phyloP scores from a whole-genome alignment of 2,888 invertebrate genomes.

The Acrocyrtus sp. region DNA sequence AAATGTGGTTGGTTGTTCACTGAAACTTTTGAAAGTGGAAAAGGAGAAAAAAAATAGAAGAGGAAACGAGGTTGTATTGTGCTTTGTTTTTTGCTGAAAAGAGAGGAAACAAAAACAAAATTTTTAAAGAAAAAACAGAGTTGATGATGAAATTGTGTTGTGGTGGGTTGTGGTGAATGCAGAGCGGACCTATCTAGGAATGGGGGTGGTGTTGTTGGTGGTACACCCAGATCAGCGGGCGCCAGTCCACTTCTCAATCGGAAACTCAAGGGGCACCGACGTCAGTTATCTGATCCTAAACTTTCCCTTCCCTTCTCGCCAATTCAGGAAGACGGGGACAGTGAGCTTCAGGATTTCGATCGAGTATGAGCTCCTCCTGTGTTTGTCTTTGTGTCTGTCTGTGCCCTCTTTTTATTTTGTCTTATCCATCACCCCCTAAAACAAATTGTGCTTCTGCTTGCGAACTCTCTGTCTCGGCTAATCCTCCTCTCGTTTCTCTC shows the following conservation, averaged over 20 bases:
- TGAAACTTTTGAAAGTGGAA: too few species aligned
- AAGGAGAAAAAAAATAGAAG: too few species aligned
- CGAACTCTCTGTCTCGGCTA: background rate
- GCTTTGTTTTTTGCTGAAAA: too few species aligned
- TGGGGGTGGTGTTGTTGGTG: too few species aligned
- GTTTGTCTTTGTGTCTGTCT: conserved; percentile 64
- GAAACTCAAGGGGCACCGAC: conserved; percentile 68
- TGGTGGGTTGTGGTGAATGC: conserved; percentile 63
- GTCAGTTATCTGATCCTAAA: conserved; percentile 71
- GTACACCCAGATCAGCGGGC: conserved; percentile 63
- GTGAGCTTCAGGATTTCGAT: conserved; percentile 63
- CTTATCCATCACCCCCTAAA: conserved; percentile 61
- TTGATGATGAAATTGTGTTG: conserved; percentile 59
- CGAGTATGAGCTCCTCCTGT: conserved; percentile 64
- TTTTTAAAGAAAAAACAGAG: conserved; percentile 42
- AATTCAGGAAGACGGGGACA: conserved; percentile 69
- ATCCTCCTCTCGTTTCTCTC: conserved; percentile 16
- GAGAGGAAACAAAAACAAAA: conserved; percentile 8
- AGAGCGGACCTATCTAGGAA: conserved; percentile 63
- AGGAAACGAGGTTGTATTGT: too few species aligned
- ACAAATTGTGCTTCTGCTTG: conserved; percentile 61
- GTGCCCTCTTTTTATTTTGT: conserved; percentile 63
- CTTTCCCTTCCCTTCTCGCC: conserved; percentile 70
- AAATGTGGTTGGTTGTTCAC: conserved; percentile 32
- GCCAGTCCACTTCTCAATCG: conserved; percentile 64